These are phyloP conservation scores for Tapirus indicus DNA, from an alignment of 2,797 vertebrate genomes.

Conservation along the genomic window DNA sequence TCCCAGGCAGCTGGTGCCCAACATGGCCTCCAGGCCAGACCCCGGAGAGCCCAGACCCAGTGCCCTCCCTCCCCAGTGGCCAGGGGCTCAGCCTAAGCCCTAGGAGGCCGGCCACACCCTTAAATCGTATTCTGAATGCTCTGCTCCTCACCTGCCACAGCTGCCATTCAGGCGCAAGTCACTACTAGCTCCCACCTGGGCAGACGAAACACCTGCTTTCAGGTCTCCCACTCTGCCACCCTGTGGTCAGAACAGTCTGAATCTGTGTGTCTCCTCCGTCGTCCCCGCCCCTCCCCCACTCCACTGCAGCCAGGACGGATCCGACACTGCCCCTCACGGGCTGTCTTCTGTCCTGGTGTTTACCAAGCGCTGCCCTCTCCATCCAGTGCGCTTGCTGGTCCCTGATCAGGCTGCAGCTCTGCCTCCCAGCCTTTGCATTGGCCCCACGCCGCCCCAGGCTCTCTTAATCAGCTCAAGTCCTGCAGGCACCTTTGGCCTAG, in stretches of 20 bases:
- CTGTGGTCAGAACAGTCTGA: fast-evolving
- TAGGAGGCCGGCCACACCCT: fast-evolving
- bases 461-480: background rate
- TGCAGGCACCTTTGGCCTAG: fast-evolving
- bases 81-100: background rate
- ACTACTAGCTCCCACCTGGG: background rate
- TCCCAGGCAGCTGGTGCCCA: background rate
- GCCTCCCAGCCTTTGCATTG: background rate
- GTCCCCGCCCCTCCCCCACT: no score
- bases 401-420: fast-evolving
- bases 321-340: background rate
- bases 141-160: fast-evolving
- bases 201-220: no score
- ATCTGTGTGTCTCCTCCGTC: no score
- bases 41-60: background rate
- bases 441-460: background rate
- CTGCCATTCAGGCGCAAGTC: background rate
- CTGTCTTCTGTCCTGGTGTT: fast-evolving
- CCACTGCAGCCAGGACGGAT: background rate
- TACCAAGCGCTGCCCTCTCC: fast-evolving
- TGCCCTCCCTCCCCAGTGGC: fast-evolving
- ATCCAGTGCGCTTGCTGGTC: background rate
- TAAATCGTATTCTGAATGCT: fast-evolving
- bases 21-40: background rate
- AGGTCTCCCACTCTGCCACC: background rate